Base-by-base conservation (phyloP, 2,113 vertebrate species). In the Tychaedon coryphoeus region DNA sequence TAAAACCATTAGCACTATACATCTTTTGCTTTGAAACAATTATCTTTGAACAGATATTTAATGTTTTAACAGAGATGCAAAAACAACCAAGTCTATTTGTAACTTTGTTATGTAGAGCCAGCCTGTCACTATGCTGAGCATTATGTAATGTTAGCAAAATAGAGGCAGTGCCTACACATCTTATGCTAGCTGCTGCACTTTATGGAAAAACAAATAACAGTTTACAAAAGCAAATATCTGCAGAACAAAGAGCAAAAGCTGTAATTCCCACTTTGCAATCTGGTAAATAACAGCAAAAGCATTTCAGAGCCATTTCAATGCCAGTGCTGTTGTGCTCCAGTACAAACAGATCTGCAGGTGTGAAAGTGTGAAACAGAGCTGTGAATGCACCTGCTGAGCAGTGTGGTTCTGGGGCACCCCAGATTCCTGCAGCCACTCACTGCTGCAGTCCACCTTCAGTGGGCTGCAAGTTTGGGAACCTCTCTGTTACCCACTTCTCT, bases 1-100 rank as follows among this genome's bases (percentile, higher is more conserved):
- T 60, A 78, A 96, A 97, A 91, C 92, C 90, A 94, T 78, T 42
- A 79, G 47, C 61, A 60, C 28, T 50, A 25, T 40, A 70, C 77
- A 64, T 42, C 58, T 73, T 83, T 79, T 29, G 34, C 45, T 92
- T 92, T 62, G 74, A 76, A 92, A 84, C 47, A 50, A 70, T 62
- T 91, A 48, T 40, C 78, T 95, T 94, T 0, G 1, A 93, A 69
- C 29, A 60, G 65, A 31, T 95, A 78, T 73, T 92, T 53, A 88
- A 24, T 25, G 36, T 86, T 92, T 93, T 75, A 90, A 70, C 69
- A 73, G 31, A 40, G 66, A 45, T 8, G 9, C 51, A 75, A 67
- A 76, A 66, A n/a, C 76, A 70, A 34, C n/a, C n/a, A 58, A 36
- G 42, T 66, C 57, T 90, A n/a, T 91, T 77, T 6, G 8, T 38